These are phyloP conservation scores for Drosophila conformis DNA, from an alignment of 2,888 invertebrate species.

Conservation along the genomic window DNA sequence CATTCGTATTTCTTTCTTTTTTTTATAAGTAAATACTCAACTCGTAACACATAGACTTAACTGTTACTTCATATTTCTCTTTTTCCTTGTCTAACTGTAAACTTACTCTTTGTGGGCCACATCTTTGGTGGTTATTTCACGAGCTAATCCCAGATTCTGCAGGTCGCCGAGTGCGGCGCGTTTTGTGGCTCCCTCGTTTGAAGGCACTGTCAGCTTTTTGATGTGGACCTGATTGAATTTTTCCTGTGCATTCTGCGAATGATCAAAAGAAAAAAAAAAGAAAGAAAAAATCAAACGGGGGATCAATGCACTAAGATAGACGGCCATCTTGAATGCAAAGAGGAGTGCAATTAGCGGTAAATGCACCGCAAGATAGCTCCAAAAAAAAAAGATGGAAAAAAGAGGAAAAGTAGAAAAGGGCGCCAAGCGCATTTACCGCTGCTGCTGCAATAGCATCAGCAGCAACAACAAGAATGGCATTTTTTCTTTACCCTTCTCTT, in stretches of 20 bases:
- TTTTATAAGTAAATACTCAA: no score
- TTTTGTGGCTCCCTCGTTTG: slow-evolving; percentile 74
- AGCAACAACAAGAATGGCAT: slow-evolving; percentile 53
- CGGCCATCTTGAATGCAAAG: slow-evolving; percentile 61
- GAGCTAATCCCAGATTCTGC: slow-evolving; percentile 85
- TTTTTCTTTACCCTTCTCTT: slow-evolving; percentile 35
- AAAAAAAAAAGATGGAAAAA: slow-evolving; percentile 14
- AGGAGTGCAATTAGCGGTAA: slow-evolving; percentile 53
- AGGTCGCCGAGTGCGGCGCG: slow-evolving; percentile 86
- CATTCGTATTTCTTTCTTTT: no score
- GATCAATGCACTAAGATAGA: slow-evolving; percentile 16
- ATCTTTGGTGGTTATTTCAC: slow-evolving; percentile 70
- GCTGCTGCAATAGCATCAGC: slow-evolving; percentile 30
- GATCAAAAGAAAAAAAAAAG: neutral
- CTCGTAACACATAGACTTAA: neutral
- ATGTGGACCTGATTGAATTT: slow-evolving; percentile 74
- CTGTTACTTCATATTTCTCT: neutral
- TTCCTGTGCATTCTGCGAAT: slow-evolving; percentile 79
- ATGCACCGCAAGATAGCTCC: slow-evolving; percentile 24
- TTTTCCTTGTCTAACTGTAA: neutral
- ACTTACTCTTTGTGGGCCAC: slow-evolving; percentile 81
- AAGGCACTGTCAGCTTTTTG: slow-evolving; percentile 78
- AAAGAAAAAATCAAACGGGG: neutral
- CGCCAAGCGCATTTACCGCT: slow-evolving; percentile 46
- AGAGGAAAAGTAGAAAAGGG: slow-evolving; percentile 29